Conservation (phyloP, 2,113 vertebrate species). For the Thalassoma bifasciatum region DNA sequence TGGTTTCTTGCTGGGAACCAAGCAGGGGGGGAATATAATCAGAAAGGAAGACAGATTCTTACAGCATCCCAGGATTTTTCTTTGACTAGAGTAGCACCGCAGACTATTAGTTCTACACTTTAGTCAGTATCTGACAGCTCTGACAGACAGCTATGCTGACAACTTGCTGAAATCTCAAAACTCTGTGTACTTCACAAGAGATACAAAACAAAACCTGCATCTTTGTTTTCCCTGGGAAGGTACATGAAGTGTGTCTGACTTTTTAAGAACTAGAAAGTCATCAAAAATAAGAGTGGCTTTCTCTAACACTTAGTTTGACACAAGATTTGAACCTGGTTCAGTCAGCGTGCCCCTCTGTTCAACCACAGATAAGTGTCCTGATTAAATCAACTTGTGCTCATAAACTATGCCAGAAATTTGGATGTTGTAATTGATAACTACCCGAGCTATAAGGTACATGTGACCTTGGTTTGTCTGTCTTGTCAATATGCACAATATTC, state of each 20-base stretch:
- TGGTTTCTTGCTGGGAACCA: conserved; percentile 18
- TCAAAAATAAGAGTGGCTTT: too few species aligned
- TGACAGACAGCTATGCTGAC: neutral
- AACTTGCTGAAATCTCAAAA: neutral
- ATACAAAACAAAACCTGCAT: neutral
- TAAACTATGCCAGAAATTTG: too few species aligned
- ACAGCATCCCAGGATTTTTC: neutral
- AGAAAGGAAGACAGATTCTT: conserved; percentile 6
- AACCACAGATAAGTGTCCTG: too few species aligned
- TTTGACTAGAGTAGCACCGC: neutral
- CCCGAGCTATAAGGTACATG: too few species aligned
- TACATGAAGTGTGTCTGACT: neutral
- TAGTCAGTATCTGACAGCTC: neutral
- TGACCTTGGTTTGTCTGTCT: too few species aligned
- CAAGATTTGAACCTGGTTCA: too few species aligned
- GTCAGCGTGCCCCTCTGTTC: too few species aligned
- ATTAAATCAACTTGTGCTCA: too few species aligned
- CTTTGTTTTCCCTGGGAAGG: neutral
- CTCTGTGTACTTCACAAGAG: neutral
- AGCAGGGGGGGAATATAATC: conserved; percentile 14
- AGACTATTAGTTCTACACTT: neutral
- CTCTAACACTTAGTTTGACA: too few species aligned
- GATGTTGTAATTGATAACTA: too few species aligned
- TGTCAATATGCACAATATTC: too few species aligned
- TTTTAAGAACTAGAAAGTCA: neutral